A percentile compares a stretch with the other conserved stretches of the same genome.
Conservation (phyloP, 92 coral and sea anemone genomes). For the Hydrozoanthus gracilis region DNA sequence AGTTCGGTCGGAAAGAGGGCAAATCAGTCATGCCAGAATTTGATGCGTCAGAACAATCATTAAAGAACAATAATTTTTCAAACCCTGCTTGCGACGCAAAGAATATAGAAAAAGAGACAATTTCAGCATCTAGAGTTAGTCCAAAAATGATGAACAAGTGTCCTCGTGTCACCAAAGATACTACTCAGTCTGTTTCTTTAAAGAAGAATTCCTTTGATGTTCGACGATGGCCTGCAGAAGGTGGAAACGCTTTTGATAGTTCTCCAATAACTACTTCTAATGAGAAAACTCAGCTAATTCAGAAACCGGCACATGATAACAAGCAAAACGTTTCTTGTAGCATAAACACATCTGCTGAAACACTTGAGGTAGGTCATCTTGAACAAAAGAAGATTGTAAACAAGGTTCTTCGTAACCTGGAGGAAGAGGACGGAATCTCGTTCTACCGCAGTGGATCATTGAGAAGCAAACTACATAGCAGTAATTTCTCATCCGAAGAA, state of each 20-base stretch:
- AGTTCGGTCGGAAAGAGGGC: neutral
- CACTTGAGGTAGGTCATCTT: neutral
- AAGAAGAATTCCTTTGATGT: neutral
- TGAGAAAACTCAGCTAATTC: neutral
- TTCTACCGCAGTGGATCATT: conserved; percentile 30
- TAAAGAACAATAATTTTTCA: neutral
- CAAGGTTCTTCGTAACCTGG: neutral
- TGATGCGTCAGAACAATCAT: neutral
- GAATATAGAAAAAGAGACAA: neutral
- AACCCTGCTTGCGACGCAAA: neutral
- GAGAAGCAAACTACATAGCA: neutral
- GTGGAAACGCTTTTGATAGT: neutral
- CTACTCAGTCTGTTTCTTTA: neutral
- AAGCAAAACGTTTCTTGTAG: neutral
- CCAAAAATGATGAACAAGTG: neutral
- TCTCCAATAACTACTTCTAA: neutral
- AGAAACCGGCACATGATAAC: neutral
- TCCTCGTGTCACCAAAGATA: neutral
- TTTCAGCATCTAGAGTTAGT: neutral
- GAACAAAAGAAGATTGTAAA: neutral
- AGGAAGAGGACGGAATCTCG: conserved; percentile 9
- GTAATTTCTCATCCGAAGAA: conserved; percentile 2
- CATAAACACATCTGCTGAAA: neutral
- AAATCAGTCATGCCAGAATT: neutral
- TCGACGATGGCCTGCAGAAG: neutral